phyloP scores from a whole-genome alignment of 2,888 invertebrate species.

The Troides aeacus region DNA sequence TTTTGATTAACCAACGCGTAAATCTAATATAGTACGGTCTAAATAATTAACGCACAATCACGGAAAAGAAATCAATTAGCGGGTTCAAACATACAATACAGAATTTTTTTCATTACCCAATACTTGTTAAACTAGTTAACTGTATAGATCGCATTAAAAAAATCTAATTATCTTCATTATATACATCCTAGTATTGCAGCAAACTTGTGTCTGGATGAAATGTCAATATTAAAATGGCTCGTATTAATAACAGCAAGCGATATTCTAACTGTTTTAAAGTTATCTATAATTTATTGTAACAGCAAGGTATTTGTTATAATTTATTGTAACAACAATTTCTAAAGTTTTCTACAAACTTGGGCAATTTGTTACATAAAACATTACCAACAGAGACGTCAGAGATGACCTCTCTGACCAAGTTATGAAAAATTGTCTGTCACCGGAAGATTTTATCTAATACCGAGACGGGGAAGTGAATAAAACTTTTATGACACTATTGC shows the following conservation, averaged over 20 bases:
- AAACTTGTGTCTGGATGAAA: background rate
- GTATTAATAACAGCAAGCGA: no score
- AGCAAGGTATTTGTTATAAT: conserved; percentile 23
- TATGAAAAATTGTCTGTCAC: conserved; percentile 27
- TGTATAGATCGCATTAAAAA: no score
- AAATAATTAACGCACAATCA: conserved; percentile 36
- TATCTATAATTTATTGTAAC: conserved; percentile 11
- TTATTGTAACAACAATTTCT: background rate
- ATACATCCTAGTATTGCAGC: background rate
- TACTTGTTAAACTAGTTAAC: no score
- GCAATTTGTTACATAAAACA: conserved; percentile 29
- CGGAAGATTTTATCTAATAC: conserved; percentile 21
- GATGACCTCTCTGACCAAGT: conserved; percentile 25
- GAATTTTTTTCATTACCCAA: background rate
- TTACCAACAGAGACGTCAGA: conserved; percentile 21
- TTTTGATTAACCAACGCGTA: conserved; percentile 53
- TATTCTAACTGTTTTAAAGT: no score
- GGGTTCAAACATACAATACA: conserved; percentile 27
- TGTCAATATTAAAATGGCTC: no score
- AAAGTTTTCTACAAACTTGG: conserved; percentile 27
- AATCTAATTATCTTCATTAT: no score
- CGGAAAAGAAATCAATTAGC: conserved; percentile 52
- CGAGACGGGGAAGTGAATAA: background rate
- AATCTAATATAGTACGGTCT: conserved; percentile 54
- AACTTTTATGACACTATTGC: conserved; percentile 19